phyloP scores from a whole-genome alignment of 1,140 invertebrate genomes.

The Drosophila aff. region DNA sequence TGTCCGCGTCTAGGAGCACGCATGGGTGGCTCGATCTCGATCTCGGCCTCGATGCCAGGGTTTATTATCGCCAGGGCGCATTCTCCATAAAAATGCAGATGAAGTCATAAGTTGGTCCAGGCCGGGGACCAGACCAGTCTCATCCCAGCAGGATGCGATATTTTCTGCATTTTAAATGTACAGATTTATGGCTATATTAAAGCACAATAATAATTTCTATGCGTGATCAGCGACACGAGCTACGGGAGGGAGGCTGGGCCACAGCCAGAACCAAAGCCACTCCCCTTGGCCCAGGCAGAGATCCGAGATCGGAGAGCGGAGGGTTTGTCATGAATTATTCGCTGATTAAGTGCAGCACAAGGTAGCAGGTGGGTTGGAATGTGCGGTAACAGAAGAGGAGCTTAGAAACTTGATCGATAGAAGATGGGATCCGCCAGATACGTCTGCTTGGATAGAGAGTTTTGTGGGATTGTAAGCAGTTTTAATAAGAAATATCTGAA shows the following conservation, averaged over 20 bases:
- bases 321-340: constrained; percentile 41
- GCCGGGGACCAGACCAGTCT: constrained; percentile 16
- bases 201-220: constrained; percentile 82
- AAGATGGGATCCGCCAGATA: constrained; percentile 6
- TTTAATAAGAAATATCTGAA: background rate
- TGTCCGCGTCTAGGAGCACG: constrained; percentile 46
- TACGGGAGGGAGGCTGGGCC: constrained; percentile 22
- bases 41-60: constrained; percentile 54
- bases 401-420: constrained; percentile 29
- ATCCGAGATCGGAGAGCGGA: background rate
- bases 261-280: background rate
- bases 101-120: constrained; percentile 75
- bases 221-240: constrained; percentile 75
- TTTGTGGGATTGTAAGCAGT: background rate
- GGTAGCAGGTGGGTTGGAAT: constrained; percentile 52
- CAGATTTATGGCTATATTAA: constrained; percentile 83
- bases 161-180: constrained; percentile 74
- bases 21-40: constrained; percentile 70
- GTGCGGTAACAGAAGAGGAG: constrained; percentile 21
- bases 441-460: background rate
- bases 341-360: constrained; percentile 44
- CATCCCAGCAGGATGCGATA: constrained; percentile 70
- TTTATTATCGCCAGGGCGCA: constrained; percentile 73
- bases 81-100: constrained; percentile 74
- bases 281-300: background rate